Evolutionary conservation across 1,140 invertebrate genomes (phyloP), one percentile per base, ranked within the genome.

Genomic region (Daktulosphaira vitifoliae): DNA sequence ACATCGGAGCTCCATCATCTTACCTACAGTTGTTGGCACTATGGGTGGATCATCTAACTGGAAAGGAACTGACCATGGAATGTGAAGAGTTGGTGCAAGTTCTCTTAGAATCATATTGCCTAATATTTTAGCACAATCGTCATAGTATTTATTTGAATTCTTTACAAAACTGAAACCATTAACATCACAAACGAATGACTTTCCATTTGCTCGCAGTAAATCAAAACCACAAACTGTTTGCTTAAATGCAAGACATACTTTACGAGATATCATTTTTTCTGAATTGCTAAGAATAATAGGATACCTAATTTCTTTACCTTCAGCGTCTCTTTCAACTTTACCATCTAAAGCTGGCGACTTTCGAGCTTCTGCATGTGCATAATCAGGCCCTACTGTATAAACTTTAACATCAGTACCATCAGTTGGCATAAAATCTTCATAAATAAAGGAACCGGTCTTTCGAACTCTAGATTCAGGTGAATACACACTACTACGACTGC

Each of bases 81-180:
- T 97, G 72, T 97, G 92, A 37, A 98, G 77, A 16, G 92, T 93
- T 0, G 94, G 94, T 9, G 95, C 94, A 33, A 98, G 76, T 73
- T 95, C 90, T 64, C 94, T 79, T 20, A 98, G 77, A 50, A 98
- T 96, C 84, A 90, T 89, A 72, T 96, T 95, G 37, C 90, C 92
- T 64, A 99, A 77, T 66, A 99, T 98, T 76, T 96, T 96, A 6
- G 96, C 93, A 77, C 94, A 98, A 74, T 99, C 97, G 76, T 99
- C 96, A 74, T 99, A 99, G 78, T 99, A 99, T 74, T 99, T 99
- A 73, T 92, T 94, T 1, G 96, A 98, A 75, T 97, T 99, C 74
- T 99, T 99, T 7, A 99, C 97, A 78, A 99, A 99, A 74, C 93
- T 98, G 76, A 99, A 99, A 2, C 97, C 97, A 79, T 99, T 99